These are phyloP conservation scores for Kryptolebias marmoratus DNA, from an alignment of 2,113 vertebrate genomes.

Conservation along the genomic window DNA sequence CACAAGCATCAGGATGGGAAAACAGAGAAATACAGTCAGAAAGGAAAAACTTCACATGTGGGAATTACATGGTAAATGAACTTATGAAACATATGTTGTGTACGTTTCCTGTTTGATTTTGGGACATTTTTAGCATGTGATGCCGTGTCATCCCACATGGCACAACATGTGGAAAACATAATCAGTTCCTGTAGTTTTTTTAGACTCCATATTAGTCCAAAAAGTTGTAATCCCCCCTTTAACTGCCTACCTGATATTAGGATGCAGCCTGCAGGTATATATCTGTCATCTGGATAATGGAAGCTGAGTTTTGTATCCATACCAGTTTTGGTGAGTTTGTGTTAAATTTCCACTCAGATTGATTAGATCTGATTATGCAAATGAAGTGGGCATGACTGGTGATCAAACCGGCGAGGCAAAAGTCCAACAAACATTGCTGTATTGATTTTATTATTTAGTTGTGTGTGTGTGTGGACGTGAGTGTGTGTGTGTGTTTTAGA, in stretches of 20 bases:
- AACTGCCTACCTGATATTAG: not conserved
- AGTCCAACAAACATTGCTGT: not conserved
- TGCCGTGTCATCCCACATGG: too few species aligned
- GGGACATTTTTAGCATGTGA: too few species aligned
- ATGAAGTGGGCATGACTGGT: not conserved
- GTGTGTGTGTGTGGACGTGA: not conserved
- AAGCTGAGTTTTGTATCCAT: conserved; percentile 1
- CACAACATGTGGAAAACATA: too few species aligned
- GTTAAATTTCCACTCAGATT: conserved; percentile 8
- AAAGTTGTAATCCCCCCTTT: too few species aligned
- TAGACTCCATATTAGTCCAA: too few species aligned
- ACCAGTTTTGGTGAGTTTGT: not conserved
- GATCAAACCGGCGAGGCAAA: not conserved
- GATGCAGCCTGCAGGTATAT: not conserved
- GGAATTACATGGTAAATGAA: too few species aligned
- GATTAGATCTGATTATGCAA: conserved; percentile 26
- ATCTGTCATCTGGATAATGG: conserved; percentile 2
- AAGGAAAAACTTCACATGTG: too few species aligned
- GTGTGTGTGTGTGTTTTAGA: not conserved
- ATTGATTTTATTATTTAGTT: not conserved
- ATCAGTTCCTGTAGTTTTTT: too few species aligned
- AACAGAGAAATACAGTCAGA: too few species aligned
- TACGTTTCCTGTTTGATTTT: too few species aligned
- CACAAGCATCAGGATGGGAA: too few species aligned
- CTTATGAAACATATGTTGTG: too few species aligned